Percentiles rank a stretch among this genome's conserved stretches.
These are phyloP conservation scores for Trachelus troglodyta DNA, from an alignment of 2,888 invertebrate genomes.

Conservation along the genomic window DNA sequence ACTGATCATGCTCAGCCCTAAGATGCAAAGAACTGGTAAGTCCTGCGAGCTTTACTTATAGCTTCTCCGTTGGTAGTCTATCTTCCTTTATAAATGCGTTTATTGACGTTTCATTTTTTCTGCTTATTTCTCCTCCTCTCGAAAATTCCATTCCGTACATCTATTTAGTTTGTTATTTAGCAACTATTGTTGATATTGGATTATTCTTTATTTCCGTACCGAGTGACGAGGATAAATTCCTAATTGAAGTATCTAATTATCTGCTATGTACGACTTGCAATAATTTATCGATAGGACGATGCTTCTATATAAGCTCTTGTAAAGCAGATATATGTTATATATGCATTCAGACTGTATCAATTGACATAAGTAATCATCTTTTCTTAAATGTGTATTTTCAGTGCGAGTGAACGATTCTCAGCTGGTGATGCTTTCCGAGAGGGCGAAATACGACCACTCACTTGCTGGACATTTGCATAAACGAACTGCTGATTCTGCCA, in stretches of 20 bases:
- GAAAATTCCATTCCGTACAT: too few relatives aligned
- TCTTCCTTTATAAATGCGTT: too few relatives aligned
- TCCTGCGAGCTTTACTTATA: constrained; percentile 1
- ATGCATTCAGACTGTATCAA: not conserved
- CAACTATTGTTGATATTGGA: too few relatives aligned
- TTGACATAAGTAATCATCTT: not conserved
- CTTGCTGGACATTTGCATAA: constrained; percentile 87
- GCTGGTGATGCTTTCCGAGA: constrained; percentile 84
- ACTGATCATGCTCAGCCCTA: constrained; percentile 78
- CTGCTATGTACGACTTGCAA: too few relatives aligned
- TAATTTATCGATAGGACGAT: not conserved
- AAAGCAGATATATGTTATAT: not conserved
- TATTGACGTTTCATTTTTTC: too few relatives aligned
- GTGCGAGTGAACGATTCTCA: constrained; percentile 88
- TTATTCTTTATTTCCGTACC: too few relatives aligned
- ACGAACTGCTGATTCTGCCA: constrained; percentile 84
- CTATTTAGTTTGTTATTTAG: too few relatives aligned
- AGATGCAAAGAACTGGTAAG: constrained; percentile 81
- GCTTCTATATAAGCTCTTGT: not conserved
- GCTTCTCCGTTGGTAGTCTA: too few relatives aligned
- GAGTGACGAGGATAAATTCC: too few relatives aligned
- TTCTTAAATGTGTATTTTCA: constrained; percentile 11
- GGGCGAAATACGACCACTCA: constrained; percentile 88
- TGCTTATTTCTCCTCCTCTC: too few relatives aligned
- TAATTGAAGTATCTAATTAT: too few relatives aligned